phyloP scores from a whole-genome alignment of 64 coral and sea anemone genomes.

The Montipora foliosa region DNA sequence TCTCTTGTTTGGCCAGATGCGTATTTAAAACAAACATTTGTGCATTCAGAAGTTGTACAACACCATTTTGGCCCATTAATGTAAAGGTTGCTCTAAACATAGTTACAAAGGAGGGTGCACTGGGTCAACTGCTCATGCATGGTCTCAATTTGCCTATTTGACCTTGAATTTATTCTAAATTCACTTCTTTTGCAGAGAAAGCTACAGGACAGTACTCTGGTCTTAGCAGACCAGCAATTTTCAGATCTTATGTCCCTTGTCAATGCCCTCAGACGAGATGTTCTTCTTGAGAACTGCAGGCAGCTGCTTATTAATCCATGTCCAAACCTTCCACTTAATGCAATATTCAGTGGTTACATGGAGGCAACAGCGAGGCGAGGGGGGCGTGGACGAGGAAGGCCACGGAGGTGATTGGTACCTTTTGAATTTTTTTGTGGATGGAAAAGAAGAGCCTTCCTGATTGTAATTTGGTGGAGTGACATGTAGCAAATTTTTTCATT shows the following conservation, averaged over 20 bases:
- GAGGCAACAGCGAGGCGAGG: background rate
- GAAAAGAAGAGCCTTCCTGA: too few species aligned
- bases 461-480: too few species aligned
- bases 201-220: background rate
- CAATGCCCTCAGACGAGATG: slow-evolving; percentile 43
- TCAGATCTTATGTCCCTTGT: slow-evolving; percentile 67
- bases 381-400: slow-evolving; percentile 26
- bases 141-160: background rate
- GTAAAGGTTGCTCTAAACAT: too few species aligned
- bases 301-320: slow-evolving; percentile 77
- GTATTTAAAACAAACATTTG: too few species aligned
- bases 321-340: slow-evolving; percentile 73
- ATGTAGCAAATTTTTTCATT: too few species aligned
- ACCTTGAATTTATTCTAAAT: background rate
- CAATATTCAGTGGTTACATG: slow-evolving; percentile 76
- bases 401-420: background rate
- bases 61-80: too few species aligned
- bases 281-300: slow-evolving; percentile 58
- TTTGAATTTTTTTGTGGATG: background rate
- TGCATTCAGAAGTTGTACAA: too few species aligned
- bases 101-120: too few species aligned
- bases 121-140: too few species aligned
- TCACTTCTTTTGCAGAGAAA: slow-evolving; percentile 28
- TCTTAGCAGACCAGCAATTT: slow-evolving; percentile 60
- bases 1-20: too few species aligned